Base-by-base conservation (phyloP, 2,888 invertebrate genomes). In the Ophion ventricosus region DNA sequence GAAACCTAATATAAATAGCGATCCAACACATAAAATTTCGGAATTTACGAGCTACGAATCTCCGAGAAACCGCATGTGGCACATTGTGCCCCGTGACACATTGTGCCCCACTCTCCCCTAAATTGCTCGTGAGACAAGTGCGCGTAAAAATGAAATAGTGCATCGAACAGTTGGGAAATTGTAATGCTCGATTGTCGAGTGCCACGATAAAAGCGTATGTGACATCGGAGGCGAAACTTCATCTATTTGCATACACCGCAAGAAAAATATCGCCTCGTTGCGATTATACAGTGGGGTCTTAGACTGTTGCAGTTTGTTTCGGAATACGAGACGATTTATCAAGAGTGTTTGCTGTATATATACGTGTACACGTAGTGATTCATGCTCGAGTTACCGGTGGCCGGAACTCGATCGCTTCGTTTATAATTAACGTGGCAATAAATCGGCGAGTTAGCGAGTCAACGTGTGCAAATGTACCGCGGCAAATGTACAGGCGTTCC, bases 141-240 rank as follows among this genome's bases (percentile, higher is more conserved):
- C n/a, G n/a, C n/a, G n/a, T n/a, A n/a, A n/a, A n/a, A n/a, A n/a
- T n/a, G n/a, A n/a, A n/a, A n/a, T 20, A 49, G n/a, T 26, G 43
- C 61, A 74, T 49, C 43, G 29, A 63, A 49, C 14, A 49, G 67
- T 74, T 63, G 14, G 3, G 7, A 25, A 61, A 61, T 1, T 8
- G 56, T 56, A 64, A 35, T 35, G 14, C 8, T 54, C 57, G 61
- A 3, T 49, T 49, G 2, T 2, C 14, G 8, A 56, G 11, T 11
- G 20, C n/a, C 8, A 11, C 73, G 43, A 57, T 66, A 20, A 49
- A 59, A 40, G 35, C 35, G 49, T 72, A 67, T 67, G 76, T 63
- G 78, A 78, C 69, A 82, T 74, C 74, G 61, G 78, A 78, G 63
- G 79, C 56, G 25, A 83, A 43, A 25, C 25, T 49, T 49, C 25